These are phyloP conservation scores for Sardina pilchardus DNA, from an alignment of 2,113 vertebrate species.

Conservation along the genomic window DNA sequence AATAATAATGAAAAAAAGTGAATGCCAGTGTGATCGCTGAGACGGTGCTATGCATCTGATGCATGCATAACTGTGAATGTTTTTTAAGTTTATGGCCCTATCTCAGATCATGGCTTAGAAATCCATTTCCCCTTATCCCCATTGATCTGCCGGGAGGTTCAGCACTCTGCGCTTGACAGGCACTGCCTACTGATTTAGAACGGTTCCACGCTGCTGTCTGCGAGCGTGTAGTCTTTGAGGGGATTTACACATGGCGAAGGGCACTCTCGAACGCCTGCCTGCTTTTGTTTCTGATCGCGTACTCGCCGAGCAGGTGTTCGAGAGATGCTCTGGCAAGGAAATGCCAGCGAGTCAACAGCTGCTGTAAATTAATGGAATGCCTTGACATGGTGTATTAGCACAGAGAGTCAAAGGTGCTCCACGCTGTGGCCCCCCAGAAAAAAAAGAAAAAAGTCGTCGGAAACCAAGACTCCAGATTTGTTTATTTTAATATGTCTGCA, in stretches of 20 bases:
- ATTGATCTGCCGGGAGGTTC: slow-evolving; percentile 59
- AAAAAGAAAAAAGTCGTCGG: not conserved
- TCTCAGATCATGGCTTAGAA: slow-evolving; percentile 47
- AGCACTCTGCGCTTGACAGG: slow-evolving; percentile 53
- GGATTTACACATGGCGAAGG: slow-evolving; percentile 53
- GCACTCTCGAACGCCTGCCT: slow-evolving; percentile 36
- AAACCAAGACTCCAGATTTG: not conserved
- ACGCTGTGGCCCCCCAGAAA: not conserved
- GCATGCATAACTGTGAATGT: slow-evolving; percentile 7
- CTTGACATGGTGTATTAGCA: slow-evolving; percentile 15
- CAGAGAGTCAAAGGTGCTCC: not conserved
- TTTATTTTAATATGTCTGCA: slow-evolving; percentile 11
- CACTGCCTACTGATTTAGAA: slow-evolving; percentile 58
- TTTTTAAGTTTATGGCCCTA: slow-evolving; percentile 30
- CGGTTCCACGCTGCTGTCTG: slow-evolving; percentile 54
- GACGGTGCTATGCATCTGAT: not conserved
- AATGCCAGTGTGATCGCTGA: not conserved
- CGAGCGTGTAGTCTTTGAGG: slow-evolving; percentile 39
- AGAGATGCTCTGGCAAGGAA: not conserved
- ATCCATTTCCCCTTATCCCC: slow-evolving; percentile 57
- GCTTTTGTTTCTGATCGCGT: slow-evolving; percentile 38
- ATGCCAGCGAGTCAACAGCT: not conserved
- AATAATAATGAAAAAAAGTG: no score
- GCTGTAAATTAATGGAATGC: slow-evolving; percentile 2
- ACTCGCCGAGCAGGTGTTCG: slow-evolving; percentile 15